Conservation (phyloP, 1,140 invertebrate species). For the Magallana angulata region DNA sequence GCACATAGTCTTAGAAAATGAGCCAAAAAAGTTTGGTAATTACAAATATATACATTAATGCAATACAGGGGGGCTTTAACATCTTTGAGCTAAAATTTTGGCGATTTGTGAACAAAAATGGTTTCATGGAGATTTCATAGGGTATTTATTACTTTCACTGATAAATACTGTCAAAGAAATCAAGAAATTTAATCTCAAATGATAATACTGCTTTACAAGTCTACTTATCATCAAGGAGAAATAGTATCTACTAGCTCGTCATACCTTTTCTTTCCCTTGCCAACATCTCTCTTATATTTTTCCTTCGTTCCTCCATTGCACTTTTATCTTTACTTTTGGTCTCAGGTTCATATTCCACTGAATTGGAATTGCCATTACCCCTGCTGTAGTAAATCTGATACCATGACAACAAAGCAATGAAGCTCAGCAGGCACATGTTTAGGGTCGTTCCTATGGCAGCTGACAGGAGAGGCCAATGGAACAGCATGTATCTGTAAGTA, state of each 20-base stretch:
- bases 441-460: slow-evolving; percentile 47
- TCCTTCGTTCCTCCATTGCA: slow-evolving; percentile 46
- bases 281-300: slow-evolving; percentile 43
- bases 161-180: too few relatives aligned
- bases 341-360: neutral
- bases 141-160: too few relatives aligned
- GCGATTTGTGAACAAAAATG: too few relatives aligned
- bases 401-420: slow-evolving; percentile 50
- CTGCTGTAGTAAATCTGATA: slow-evolving; percentile 45
- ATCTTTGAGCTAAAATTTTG: too few relatives aligned
- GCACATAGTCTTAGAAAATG: neutral
- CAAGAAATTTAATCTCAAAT: too few relatives aligned
- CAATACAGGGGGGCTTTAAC: too few relatives aligned
- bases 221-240: too few relatives aligned
- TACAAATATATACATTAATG: too few relatives aligned
- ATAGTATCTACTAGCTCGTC: too few relatives aligned
- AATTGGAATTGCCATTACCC: slow-evolving; percentile 1
- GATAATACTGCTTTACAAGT: too few relatives aligned
- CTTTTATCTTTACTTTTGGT: slow-evolving; percentile 1
- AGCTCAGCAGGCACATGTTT: slow-evolving; percentile 43
- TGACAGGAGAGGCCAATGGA: slow-evolving; percentile 51
- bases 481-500: slow-evolving; percentile 51
- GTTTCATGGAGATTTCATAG: too few relatives aligned
- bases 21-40: too few relatives aligned
- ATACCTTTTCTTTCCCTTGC: slow-evolving; percentile 48